Evolutionary conservation across 2,113 vertebrate species (phyloP).

Genomic region (Mola mola): DNA sequence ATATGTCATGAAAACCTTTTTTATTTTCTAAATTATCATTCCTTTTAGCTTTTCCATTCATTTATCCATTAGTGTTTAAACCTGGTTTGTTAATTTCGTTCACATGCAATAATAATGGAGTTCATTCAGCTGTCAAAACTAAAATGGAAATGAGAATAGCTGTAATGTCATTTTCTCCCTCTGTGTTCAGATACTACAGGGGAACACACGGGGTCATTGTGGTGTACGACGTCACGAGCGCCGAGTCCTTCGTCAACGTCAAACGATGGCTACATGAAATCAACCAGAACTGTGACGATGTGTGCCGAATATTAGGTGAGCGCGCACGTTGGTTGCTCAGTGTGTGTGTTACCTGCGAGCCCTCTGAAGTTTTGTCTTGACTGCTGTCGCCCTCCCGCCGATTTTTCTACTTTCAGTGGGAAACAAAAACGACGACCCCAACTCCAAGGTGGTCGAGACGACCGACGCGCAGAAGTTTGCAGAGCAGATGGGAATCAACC

Average conservation of each 20-base stretch:
- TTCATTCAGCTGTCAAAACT: too few relatives aligned
- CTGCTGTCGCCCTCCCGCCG: too few relatives aligned
- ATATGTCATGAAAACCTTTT: too few relatives aligned
- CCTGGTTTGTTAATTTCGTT: too few relatives aligned
- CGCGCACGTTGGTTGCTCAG: too few relatives aligned
- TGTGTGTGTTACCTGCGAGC: too few relatives aligned
- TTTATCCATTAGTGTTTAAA: too few relatives aligned
- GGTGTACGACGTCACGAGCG: constrained; percentile 97
- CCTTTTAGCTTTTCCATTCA: too few relatives aligned
- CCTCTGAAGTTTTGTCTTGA: too few relatives aligned
- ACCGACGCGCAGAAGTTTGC: constrained; percentile 98
- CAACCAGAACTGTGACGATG: constrained; percentile 98
- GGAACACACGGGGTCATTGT: constrained; percentile 98
- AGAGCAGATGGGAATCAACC: constrained; percentile 97
- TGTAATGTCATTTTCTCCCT: constrained; percentile 12
- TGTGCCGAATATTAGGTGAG: constrained; percentile 98
- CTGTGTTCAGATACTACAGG: constrained; percentile 90
- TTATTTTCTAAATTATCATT: too few relatives aligned
- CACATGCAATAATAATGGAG: too few relatives aligned
- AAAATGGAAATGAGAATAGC: too few relatives aligned
- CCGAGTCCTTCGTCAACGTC: constrained; percentile 98
- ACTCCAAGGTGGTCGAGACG: constrained; percentile 97
- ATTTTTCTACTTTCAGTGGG: constrained; percentile 84
- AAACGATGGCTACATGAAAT: constrained; percentile 99
- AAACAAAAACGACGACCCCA: constrained; percentile 98